Evolutionary conservation across 2,888 invertebrate genomes (phyloP), one percentile per base, ranked within the genome.

Genomic region (Tetragonula carbonaria): DNA sequence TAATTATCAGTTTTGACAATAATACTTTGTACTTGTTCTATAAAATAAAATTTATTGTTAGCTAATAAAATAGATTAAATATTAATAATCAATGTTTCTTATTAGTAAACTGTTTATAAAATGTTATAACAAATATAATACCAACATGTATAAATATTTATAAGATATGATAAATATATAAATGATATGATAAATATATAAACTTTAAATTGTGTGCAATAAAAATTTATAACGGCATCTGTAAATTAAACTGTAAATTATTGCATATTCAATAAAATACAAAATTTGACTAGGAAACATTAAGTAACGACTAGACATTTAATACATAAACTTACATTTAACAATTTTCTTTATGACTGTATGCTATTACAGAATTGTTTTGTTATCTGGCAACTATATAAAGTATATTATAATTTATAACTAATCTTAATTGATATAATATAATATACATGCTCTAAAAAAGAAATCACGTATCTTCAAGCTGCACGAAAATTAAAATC

Each of bases 231-330:
- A 78, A 76, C 65, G 86, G 63, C 28, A 67, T 74, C 38, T 78
- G 79, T 85, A 84, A n/a, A n/a, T n/a, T n/a, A n/a, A 84, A 85
- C 84, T 76, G 82, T 87, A 87, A 90, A 88, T 90, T 86, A 88
- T 89, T 87, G 86, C 86, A 71, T 86, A 84, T 88, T 86, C 81
- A 91, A 91, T 85, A 89, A 93, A 93, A 93, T 92, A 91, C 90
- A 92, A 91, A 90, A 90, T 82, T 91, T 93, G 94, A 94, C 94
- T 94, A 94, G 94, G 89, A 93, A 87, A 91, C 88, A 92, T 94
- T 92, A 92, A 93, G 92, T 93, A 91, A 92, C 91, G 93, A 94
- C 94, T 94, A 94, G 94, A 93, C 90, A 90, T 87, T 90, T 87
- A 88, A 62, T 82, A 78, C 72, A 72, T 74, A 75, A 59, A 80